A percentile compares a stretch with the other conserved stretches of the same genome.
Evolutionary conservation across 2,797 vertebrate species (phyloP).

Genomic region (Tauraco hartlaubi): DNA sequence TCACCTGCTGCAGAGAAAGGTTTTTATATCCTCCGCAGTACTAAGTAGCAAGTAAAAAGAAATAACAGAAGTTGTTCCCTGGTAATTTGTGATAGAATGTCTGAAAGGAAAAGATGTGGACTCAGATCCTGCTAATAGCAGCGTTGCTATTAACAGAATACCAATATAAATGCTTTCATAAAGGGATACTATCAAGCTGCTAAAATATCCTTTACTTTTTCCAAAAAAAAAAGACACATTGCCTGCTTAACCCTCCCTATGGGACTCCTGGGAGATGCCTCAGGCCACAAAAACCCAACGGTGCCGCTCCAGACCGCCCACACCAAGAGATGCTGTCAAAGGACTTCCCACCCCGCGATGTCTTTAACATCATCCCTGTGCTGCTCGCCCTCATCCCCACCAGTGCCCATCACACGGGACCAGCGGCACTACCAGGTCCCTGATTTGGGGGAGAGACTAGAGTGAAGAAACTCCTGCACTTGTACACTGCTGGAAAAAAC

Average conservation of each 20-base stretch:
- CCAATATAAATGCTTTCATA: not conserved
- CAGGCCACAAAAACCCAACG: not conserved
- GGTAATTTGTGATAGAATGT: not conserved
- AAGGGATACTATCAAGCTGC: not conserved
- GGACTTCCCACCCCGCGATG: not conserved
- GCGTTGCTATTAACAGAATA: not conserved
- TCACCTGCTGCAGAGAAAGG: not conserved
- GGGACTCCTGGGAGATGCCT: not conserved
- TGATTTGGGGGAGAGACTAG: fast-evolving
- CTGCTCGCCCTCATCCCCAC: not conserved
- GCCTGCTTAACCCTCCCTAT: not conserved
- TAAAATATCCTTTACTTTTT: not conserved
- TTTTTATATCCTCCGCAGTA: not conserved
- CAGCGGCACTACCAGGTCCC: not conserved
- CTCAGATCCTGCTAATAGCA: not conserved
- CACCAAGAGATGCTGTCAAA: fast-evolving
- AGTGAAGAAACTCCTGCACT: not conserved
- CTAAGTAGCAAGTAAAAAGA: not conserved
- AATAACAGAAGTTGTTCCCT: not conserved
- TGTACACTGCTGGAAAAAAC: too few species aligned
- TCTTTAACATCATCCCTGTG: fast-evolving
- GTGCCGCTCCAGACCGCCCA: not conserved
- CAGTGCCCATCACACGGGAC: not conserved
- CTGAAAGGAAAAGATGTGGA: not conserved
- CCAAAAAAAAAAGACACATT: fast-evolving